Evolutionary conservation across 2,888 invertebrate genomes (phyloP).

Genomic region (Volucella inanis): DNA sequence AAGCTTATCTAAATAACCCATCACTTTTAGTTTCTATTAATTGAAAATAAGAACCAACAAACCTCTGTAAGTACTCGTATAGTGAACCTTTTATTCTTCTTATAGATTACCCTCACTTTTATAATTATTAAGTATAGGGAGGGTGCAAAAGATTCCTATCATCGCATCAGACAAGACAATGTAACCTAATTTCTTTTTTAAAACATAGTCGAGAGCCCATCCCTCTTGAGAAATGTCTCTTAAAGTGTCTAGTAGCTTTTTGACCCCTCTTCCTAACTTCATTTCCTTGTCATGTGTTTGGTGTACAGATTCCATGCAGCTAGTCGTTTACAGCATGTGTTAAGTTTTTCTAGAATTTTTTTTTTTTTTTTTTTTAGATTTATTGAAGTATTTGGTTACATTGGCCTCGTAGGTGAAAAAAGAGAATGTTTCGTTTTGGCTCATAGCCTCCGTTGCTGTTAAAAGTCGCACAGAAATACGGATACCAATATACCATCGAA

Average conservation of each 20-base stretch:
- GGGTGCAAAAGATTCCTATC: slow-evolving; percentile 48
- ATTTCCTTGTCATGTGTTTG: slow-evolving; percentile 56
- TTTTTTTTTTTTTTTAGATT: slow-evolving; percentile 1
- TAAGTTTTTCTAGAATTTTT: slow-evolving; percentile 25
- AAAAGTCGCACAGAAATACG: slow-evolving; percentile 49
- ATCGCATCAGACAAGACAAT: slow-evolving; percentile 52
- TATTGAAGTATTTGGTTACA: slow-evolving; percentile 24
- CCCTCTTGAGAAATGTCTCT: slow-evolving; percentile 70
- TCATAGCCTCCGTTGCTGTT: slow-evolving; percentile 24
- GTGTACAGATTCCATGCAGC: not conserved
- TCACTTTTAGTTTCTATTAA: slow-evolving; percentile 31
- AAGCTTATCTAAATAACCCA: slow-evolving; percentile 32
- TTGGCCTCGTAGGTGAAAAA: slow-evolving; percentile 40
- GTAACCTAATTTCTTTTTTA: slow-evolving; percentile 62
- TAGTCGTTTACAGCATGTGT: slow-evolving; percentile 37
- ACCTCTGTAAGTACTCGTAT: slow-evolving; percentile 43
- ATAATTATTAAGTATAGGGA: slow-evolving; percentile 4
- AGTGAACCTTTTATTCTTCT: not conserved
- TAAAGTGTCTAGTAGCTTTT: slow-evolving; percentile 71
- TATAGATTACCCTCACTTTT: not conserved
- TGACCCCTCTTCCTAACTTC: slow-evolving; percentile 65
- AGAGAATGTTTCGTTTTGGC: slow-evolving; percentile 21
- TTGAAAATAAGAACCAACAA: slow-evolving; percentile 34
- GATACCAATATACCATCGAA: slow-evolving; percentile 58
- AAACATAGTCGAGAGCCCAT: slow-evolving; percentile 59